Conservation (phyloP, 2,113 vertebrate species). For the Pituophis catenifer region DNA sequence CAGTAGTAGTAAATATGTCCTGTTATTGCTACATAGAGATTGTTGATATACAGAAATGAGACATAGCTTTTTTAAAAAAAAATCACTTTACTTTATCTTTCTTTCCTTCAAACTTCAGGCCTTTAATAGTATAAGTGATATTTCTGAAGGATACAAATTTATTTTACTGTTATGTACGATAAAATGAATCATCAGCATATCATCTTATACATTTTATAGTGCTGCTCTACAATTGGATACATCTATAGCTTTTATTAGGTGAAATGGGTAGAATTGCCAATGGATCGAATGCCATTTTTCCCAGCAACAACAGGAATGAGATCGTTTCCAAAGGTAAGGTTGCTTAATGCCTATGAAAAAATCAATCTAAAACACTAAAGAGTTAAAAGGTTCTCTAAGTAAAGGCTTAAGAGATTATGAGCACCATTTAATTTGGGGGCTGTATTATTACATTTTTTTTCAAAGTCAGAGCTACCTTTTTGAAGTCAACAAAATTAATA, state of each 20-base stretch:
- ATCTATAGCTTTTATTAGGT: neutral
- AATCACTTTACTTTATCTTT: neutral
- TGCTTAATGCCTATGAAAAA: neutral
- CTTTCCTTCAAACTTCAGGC: neutral
- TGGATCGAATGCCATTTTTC: neutral
- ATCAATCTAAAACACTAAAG: neutral
- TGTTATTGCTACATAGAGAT: neutral
- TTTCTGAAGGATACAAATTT: rapidly evolving
- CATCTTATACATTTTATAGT: neutral
- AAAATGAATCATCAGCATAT: neutral
- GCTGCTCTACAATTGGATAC: neutral
- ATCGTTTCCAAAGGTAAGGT: neutral
- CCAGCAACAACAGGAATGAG: neutral
- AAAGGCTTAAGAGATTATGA: neutral
- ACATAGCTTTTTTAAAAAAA: no score
- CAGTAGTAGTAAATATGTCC: neutral
- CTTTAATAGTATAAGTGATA: neutral
- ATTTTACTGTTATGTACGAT: neutral
- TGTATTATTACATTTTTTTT: neutral
- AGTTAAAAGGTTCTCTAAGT: neutral
- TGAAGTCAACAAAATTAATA: neutral
- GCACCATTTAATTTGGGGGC: neutral
- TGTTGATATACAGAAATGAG: neutral
- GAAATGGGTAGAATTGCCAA: neutral
- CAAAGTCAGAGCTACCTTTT: neutral